These are phyloP conservation scores for Herpetotheres cachinnans DNA, from an alignment of 2,113 vertebrate genomes.

Conservation along the genomic window DNA sequence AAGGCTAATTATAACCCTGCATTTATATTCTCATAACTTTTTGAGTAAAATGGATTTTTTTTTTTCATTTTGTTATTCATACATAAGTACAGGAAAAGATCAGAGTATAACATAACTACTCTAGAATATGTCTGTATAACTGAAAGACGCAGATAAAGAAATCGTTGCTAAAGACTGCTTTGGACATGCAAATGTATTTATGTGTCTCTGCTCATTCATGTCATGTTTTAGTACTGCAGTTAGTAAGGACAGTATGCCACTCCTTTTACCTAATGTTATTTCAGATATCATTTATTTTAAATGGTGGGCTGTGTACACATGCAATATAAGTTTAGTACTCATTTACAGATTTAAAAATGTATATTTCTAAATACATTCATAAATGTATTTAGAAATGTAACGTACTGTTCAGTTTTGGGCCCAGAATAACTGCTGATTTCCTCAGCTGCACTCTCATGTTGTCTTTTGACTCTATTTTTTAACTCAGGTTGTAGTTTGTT, in stretches of 20 bases:
- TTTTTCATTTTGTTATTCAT: neutral
- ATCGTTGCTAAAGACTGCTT: neutral
- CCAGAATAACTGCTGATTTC: neutral
- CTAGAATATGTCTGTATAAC: neutral
- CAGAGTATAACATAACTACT: neutral
- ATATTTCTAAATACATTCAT: neutral
- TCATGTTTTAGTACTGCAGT: neutral
- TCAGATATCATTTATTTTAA: neutral
- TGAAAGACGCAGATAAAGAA: neutral
- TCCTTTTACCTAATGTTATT: neutral
- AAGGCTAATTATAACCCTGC: neutral
- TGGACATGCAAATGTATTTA: neutral
- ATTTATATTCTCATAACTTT: neutral
- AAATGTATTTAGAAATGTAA: neutral
- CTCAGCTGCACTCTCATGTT: neutral
- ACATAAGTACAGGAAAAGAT: neutral
- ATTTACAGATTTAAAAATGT: neutral
- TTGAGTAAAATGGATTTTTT: neutral
- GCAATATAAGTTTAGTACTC: neutral
- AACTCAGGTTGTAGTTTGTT: neutral
- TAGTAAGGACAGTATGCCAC: neutral
- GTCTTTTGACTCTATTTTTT: neutral
- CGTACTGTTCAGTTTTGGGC: neutral
- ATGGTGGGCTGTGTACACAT: neutral
- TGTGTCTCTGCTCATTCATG: neutral